Conservation (phyloP, 1,140 invertebrate species). For the Drosophila pseudoobscura region DNA sequence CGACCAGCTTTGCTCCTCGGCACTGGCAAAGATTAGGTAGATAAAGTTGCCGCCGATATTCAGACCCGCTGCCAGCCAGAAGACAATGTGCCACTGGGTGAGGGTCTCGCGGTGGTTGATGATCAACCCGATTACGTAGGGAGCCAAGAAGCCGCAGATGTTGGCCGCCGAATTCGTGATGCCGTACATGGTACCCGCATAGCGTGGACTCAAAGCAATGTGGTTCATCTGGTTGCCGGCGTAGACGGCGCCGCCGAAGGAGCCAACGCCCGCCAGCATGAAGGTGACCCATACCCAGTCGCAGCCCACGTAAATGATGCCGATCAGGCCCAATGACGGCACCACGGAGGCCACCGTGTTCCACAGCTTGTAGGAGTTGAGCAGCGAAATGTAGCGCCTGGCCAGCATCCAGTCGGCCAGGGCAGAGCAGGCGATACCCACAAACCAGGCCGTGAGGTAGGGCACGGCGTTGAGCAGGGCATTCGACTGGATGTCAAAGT, state of each 20-base stretch:
- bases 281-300: slow-evolving; percentile 88
- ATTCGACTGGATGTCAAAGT: slow-evolving; percentile 94
- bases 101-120: slow-evolving; percentile 91
- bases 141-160: slow-evolving; percentile 93
- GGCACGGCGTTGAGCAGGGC: slow-evolving; percentile 91
- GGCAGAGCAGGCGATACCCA: slow-evolving; percentile 88
- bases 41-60: slow-evolving; percentile 91
- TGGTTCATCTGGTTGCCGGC: slow-evolving; percentile 94
- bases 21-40: slow-evolving; percentile 92
- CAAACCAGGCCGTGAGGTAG: slow-evolving; percentile 89
- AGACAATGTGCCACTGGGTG: slow-evolving; percentile 93
- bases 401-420: slow-evolving; percentile 89
- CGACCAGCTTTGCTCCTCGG: slow-evolving; percentile 91
- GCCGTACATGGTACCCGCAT: slow-evolving; percentile 94
- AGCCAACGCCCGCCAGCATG: slow-evolving; percentile 88
- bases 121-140: slow-evolving; percentile 89
- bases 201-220: slow-evolving; percentile 92
- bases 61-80: slow-evolving; percentile 92
- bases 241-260: slow-evolving; percentile 89
- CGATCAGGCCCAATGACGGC: slow-evolving; percentile 89
- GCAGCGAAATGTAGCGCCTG: slow-evolving; percentile 86
- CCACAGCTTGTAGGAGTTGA: slow-evolving; percentile 90
- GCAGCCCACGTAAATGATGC: slow-evolving; percentile 91
- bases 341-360: slow-evolving; percentile 90
- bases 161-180: slow-evolving; percentile 94